phyloP scores from a whole-genome alignment of 2,888 invertebrate genomes.

The Acanthopleura granulata region DNA sequence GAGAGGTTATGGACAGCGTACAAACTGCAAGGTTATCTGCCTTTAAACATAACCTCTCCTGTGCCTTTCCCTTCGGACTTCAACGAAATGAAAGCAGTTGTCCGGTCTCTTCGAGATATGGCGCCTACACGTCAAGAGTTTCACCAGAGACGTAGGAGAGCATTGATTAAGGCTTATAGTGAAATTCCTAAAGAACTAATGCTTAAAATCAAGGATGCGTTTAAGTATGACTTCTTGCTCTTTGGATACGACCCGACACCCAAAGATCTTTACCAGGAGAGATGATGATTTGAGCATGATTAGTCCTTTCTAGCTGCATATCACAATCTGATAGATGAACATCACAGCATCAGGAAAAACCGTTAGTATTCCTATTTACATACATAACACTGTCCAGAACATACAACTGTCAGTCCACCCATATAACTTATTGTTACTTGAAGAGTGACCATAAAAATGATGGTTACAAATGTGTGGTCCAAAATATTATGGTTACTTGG shows the following conservation, averaged over 20 bases:
- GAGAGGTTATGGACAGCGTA: neutral
- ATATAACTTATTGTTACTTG: no score
- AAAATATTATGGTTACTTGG: no score
- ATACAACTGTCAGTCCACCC: no score
- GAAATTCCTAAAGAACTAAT: slow-evolving; percentile 26
- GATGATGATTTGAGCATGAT: neutral
- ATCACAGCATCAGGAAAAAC: no score
- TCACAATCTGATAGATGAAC: no score
- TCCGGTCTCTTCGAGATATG: neutral
- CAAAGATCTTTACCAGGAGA: neutral
- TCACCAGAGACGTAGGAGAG: slow-evolving; percentile 23
- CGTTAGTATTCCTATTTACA: no score
- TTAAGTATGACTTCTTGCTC: slow-evolving; percentile 33
- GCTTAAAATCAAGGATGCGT: slow-evolving; percentile 26
- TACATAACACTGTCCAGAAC: no score
- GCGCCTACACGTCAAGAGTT: neutral
- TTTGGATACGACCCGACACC: slow-evolving; percentile 32
- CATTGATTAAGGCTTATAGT: slow-evolving; percentile 30
- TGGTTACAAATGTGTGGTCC: no score
- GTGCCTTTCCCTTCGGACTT: no score
- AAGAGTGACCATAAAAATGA: no score
- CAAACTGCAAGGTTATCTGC: neutral
- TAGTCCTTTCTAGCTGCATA: no score
- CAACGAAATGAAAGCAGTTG: neutral
- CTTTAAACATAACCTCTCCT: neutral